phyloP scores from a whole-genome alignment of 1,140 invertebrate species.

The Megalonaias nervosa region DNA sequence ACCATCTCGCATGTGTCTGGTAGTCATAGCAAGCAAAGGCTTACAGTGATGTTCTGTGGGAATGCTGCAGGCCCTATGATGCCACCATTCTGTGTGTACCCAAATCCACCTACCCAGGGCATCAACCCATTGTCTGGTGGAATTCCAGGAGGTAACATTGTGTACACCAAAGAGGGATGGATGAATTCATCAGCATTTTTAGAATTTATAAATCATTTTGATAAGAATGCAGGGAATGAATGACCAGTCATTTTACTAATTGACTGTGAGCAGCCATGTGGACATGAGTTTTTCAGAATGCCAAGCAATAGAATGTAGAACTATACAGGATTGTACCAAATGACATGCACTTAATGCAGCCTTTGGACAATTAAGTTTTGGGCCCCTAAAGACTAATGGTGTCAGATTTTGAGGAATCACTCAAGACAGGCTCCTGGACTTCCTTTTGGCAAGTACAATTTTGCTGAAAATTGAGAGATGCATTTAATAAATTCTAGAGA shows the following conservation, averaged over 20 bases:
- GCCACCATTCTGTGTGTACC: conserved; percentile 26
- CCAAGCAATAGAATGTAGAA: conserved; percentile 22
- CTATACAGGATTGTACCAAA: conserved; percentile 35
- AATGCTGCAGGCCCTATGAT: conserved; percentile 14
- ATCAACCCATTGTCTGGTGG: conserved; percentile 11
- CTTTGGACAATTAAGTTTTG: conserved; percentile 39
- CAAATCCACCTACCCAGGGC: conserved; percentile 1
- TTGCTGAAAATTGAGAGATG: conserved; percentile 42
- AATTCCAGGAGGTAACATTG: background rate
- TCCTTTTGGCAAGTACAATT: conserved; percentile 28
- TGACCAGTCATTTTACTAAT: conserved; percentile 36
- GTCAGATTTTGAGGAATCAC: conserved; percentile 25
- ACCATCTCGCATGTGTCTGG: conserved; percentile 10
- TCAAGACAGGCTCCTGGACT: conserved; percentile 19
- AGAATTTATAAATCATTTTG: conserved; percentile 32
- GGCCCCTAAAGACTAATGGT: conserved; percentile 35
- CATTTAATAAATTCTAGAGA: conserved; percentile 39
- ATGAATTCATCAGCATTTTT: conserved; percentile 31
- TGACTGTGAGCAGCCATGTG: conserved; percentile 37
- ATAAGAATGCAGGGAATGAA: conserved; percentile 29
- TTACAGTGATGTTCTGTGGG: conserved; percentile 15
- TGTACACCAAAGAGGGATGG: conserved; percentile 39
- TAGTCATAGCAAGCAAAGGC: conserved; percentile 2
- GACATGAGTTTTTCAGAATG: conserved; percentile 24
- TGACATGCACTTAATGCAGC: conserved; percentile 41